Evolutionary conservation across 1,140 invertebrate species (phyloP), one percentile per base, ranked within the genome.

Genomic region (Drosophila neocordata): DNA sequence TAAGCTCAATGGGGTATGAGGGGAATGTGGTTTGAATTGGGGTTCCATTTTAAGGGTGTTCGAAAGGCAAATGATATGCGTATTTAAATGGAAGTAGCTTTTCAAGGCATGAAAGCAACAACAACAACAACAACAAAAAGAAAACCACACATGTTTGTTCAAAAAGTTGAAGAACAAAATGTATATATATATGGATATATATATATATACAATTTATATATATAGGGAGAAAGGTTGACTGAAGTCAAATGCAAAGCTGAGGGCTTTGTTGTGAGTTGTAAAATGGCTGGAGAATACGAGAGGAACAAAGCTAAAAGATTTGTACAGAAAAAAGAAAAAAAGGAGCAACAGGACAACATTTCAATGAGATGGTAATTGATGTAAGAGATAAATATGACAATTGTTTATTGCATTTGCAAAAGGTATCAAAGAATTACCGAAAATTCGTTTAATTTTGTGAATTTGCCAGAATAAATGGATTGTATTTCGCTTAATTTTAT

Each of bases 51-150:
- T 48, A 48, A 20, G 41, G 59, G 27, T 27, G n/a, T n/a, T n/a
- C n/a, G n/a, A n/a, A n/a, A 56, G 66, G 71, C 73, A 77, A 85
- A 85, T 69, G 82, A 85, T 77, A 87, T 87, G 74, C 77, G 82
- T 71, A 81, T 87, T 85, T 85, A 87, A 81, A 81, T 73, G 82
- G 61, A 69, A 81, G 63, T 55, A 63, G 38, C 73, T 65, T 62
- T 69, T 69, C 48, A 57, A 27, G 65, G 59, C 59, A 65, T 60
- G 64, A 68, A 59, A 64, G 66, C 62, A 69, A 35, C 38, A 58
- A 70, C 35, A 48, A 20, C 41, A 58, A 70, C 35, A 48, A 20
- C 41, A 44, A 20, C 41, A 48, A 48, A 4, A 44, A 48, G 2
- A 44, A 41, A 44, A 48, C 41, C 41, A 34, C 53, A 56, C 53